A percentile compares a stretch with the other conserved stretches of the same genome.
phyloP scores from a whole-genome alignment of 2,113 vertebrate species.

The Triplophysa dalaica region DNA sequence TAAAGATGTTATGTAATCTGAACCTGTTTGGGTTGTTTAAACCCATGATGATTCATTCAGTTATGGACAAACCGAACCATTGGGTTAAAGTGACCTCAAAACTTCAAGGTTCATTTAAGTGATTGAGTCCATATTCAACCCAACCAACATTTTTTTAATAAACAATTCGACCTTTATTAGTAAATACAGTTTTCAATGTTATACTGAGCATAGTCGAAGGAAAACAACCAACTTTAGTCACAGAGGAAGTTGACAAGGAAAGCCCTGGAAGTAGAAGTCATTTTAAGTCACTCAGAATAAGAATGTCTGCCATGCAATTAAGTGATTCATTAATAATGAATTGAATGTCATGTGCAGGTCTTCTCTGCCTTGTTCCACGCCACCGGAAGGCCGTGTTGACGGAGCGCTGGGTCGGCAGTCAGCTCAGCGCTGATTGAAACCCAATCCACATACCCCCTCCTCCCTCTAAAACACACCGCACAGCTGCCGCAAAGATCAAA shows the following conservation, averaged over 20 bases:
- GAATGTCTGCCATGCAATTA: slow-evolving; percentile 37
- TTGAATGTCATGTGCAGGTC: slow-evolving; percentile 11
- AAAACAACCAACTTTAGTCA: neutral
- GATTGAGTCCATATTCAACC: too few relatives aligned
- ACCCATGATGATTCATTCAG: too few relatives aligned
- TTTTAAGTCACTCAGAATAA: slow-evolving; percentile 13
- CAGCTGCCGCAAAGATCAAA: slow-evolving; percentile 45
- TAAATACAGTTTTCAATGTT: neutral
- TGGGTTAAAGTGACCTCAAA: too few relatives aligned
- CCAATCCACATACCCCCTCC: slow-evolving; percentile 9
- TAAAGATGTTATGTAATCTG: neutral
- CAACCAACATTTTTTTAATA: too few relatives aligned
- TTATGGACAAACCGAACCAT: too few relatives aligned
- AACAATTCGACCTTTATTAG: neutral
- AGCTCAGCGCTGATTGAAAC: slow-evolving; percentile 26
- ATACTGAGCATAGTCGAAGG: neutral
- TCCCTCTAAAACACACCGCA: slow-evolving; percentile 3
- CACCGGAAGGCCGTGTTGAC: neutral
- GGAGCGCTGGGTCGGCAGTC: neutral
- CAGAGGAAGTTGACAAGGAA: neutral
- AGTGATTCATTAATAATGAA: slow-evolving; percentile 47
- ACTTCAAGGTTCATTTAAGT: too few relatives aligned
- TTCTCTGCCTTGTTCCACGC: slow-evolving; percentile 25
- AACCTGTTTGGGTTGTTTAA: too few relatives aligned
- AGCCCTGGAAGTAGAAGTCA: neutral